Conservation (phyloP, 2,797 vertebrate species). For the Syndactyla subalaris region DNA sequence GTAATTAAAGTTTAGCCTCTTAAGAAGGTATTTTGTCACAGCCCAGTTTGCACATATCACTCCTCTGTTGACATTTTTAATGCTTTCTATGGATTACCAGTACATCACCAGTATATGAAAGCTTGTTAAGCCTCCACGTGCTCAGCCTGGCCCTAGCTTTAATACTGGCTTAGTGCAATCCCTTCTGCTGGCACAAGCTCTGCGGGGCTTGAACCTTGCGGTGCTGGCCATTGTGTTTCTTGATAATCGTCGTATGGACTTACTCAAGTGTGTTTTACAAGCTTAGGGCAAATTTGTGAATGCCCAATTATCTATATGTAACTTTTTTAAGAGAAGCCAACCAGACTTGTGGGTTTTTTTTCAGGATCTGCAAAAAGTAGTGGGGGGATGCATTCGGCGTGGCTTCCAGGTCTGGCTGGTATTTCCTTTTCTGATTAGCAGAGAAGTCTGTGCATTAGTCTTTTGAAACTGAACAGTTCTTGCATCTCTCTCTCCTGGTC, state of each 20-base stretch:
- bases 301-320: slow-evolving; percentile 8
- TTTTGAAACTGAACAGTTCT: neutral
- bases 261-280: slow-evolving; percentile 38
- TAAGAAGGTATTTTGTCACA: neutral
- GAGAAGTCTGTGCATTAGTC: neutral
- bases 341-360: neutral
- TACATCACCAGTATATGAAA: neutral
- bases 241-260: neutral
- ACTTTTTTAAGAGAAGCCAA: neutral
- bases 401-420: neutral
- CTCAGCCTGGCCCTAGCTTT: slow-evolving; percentile 2
- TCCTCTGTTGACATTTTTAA: slow-evolving; percentile 35
- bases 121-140: slow-evolving; percentile 50
- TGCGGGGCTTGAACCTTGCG: neutral
- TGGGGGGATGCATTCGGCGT: neutral
- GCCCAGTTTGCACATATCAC: neutral
- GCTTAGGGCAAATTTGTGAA: slow-evolving; percentile 25
- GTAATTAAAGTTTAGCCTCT: neutral
- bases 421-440: neutral
- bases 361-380: neutral
- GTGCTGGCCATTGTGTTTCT: slow-evolving; percentile 4
- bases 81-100: slow-evolving; percentile 37
- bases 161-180: slow-evolving; percentile 27
- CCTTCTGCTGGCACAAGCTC: slow-evolving; percentile 45
- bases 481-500: neutral